Base-by-base conservation (phyloP, 1,140 invertebrate species). In the Drosophila auraria region DNA sequence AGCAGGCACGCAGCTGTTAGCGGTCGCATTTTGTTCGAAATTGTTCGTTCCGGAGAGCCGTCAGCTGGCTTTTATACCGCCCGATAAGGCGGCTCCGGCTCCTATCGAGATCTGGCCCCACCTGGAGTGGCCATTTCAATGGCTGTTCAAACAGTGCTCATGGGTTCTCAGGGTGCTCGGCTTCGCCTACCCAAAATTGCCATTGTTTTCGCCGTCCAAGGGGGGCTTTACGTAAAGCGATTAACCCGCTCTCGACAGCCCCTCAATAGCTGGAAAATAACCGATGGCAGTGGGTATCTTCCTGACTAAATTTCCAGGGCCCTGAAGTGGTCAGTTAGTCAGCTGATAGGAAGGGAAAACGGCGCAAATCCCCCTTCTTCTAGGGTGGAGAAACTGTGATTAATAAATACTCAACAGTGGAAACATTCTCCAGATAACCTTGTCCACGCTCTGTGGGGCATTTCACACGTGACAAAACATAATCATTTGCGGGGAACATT, bases 61-160 rank as follows among this genome's bases (percentile, higher is more conserved):
- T 40, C 53, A 56, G 12, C 15, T 12, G 38, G 8, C 64, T 89
- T 90, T 77, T 89, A 90, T 86, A 69, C 44, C 8, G 3, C 2
- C n/a, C 50, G 86, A 90, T 82, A 90, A 89, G 66, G n/a, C 14
- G 27, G 17, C 53, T 54, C 14, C 11, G 20, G 17, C 58, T 59
- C 47, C 66, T 80, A 60, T 86, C 70, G 51, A 68, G 80, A 61
- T 62, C 38, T 42, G 53, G 42, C 42, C 27, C 53, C 50, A 57
- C 33, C 68, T 84, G 20, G 51, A 89, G 78, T 84, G 64, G 50
- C 51, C 49, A 60, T 57, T 68, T 87, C 50, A 75, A 87, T 87
- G 74, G 86, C 69, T 89, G 44, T 51, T 42, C 78, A 87, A 89
- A 87, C 47, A 84, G 9, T 23, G 20, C 27, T 25, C 57, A 40